Conservation (phyloP, 2,888 invertebrate species). For the Sphaerophoria rueppellii region DNA sequence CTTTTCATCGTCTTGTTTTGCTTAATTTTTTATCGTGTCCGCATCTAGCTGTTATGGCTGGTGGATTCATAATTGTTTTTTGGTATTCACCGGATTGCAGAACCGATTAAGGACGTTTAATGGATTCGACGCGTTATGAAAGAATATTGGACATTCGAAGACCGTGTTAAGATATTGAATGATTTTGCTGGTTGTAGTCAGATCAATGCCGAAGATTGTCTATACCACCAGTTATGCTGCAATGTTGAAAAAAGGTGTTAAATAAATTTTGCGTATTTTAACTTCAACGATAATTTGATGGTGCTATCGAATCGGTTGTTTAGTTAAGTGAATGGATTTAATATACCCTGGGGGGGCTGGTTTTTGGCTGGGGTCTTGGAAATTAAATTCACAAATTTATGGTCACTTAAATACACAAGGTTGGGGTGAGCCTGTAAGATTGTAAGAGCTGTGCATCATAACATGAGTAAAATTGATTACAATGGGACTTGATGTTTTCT, state of each 20-base stretch:
- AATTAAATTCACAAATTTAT: conserved; percentile 70
- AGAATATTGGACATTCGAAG: conserved; percentile 61
- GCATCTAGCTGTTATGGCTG: conserved; percentile 49
- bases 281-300: conserved; percentile 74
- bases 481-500: not conserved
- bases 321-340: conserved; percentile 70
- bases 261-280: conserved; percentile 76
- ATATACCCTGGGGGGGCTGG: conserved; percentile 48
- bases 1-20: conserved; percentile 53
- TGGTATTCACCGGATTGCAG: conserved; percentile 67
- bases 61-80: conserved; percentile 71
- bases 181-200: not conserved
- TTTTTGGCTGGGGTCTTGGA: conserved; percentile 22
- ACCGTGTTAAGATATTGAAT: conserved; percentile 45
- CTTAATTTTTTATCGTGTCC: conserved; percentile 40
- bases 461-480: conserved; percentile 19
- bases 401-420: conserved; percentile 67
- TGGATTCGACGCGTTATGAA: conserved; percentile 71
- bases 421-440: conserved; percentile 36
- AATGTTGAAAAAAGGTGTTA: conserved; percentile 77
- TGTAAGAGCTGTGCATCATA: conserved; percentile 25
- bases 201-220: conserved; percentile 10
- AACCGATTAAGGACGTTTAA: conserved; percentile 73
- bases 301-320: conserved; percentile 74
- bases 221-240: not conserved